These are phyloP conservation scores for Drosophila neonasuta DNA, from an alignment of 2,888 invertebrate genomes.

Conservation along the genomic window DNA sequence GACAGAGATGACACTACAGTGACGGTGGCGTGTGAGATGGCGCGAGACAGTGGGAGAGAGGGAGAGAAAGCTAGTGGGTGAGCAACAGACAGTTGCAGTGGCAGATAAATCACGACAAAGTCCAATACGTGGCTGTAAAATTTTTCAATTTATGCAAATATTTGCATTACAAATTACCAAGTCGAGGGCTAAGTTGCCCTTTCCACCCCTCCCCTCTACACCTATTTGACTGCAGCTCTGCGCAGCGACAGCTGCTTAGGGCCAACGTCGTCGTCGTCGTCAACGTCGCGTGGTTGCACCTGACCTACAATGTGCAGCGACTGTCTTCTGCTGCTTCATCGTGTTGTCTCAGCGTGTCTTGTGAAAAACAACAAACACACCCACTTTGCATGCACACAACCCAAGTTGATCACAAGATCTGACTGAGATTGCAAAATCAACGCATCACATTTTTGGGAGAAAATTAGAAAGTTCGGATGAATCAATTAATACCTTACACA, in stretches of 20 bases:
- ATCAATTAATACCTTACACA: no score
- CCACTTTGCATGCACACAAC: slow-evolving; percentile 55
- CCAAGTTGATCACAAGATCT: slow-evolving; percentile 32
- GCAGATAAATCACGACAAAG: slow-evolving; percentile 56
- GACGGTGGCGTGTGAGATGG: neutral
- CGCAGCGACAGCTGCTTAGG: slow-evolving; percentile 50
- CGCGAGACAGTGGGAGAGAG: neutral
- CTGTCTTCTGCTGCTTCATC: slow-evolving; percentile 19
- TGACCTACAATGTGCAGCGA: slow-evolving; percentile 65
- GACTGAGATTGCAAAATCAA: slow-evolving; percentile 43
- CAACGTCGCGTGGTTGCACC: slow-evolving; percentile 49
- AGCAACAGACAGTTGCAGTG: slow-evolving; percentile 13
- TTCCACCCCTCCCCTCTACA: neutral
- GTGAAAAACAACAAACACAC: slow-evolving; percentile 66
- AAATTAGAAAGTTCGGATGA: slow-evolving; percentile 64
- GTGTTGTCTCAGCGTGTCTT: slow-evolving; percentile 37
- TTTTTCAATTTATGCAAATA: slow-evolving; percentile 72
- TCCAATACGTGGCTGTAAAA: slow-evolving; percentile 61
- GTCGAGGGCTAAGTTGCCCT: slow-evolving; percentile 38
- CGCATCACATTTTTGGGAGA: slow-evolving; percentile 36
- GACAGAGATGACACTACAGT: slow-evolving; percentile 8
- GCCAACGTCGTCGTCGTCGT: slow-evolving; percentile 19
- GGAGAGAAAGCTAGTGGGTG: neutral
- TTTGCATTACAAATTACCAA: slow-evolving; percentile 72
- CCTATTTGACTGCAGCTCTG: slow-evolving; percentile 1